Conservation (phyloP, 2,888 invertebrate genomes). For the Zeuzera pyrina region DNA sequence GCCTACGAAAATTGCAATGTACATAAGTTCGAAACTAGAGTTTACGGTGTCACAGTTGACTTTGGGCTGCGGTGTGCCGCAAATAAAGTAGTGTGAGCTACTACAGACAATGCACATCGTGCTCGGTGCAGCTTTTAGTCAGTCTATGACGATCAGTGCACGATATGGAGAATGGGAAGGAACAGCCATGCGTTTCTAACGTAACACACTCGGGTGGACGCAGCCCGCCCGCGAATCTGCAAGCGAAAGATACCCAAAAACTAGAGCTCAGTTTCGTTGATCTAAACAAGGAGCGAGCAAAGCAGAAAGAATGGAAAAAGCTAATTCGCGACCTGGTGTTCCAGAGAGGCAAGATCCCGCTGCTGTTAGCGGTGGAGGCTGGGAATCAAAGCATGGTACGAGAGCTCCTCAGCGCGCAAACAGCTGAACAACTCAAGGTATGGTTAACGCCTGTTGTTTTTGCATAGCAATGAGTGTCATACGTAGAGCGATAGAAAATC, state of each 20-base stretch:
- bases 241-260: conserved; percentile 54
- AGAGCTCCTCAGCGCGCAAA: conserved; percentile 90
- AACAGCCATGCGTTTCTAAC: conserved; percentile 42
- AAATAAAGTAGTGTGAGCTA: conserved; percentile 43
- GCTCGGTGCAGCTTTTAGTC: conserved; percentile 35
- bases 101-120: conserved; percentile 35
- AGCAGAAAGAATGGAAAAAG: conserved; percentile 70
- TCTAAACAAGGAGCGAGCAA: conserved; percentile 66
- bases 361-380: conserved; percentile 94
- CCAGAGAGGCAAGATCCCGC: conserved; percentile 93
- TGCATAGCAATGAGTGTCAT: background rate
- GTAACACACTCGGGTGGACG: conserved; percentile 32
- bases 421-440: conserved; percentile 89
- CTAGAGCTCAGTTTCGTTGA: conserved; percentile 65
- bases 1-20: conserved; percentile 49
- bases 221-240: conserved; percentile 44
- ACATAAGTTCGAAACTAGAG: conserved; percentile 50
- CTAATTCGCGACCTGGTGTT: conserved; percentile 74
- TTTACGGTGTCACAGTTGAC: conserved; percentile 51
- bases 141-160: conserved; percentile 11
- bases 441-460: conserved; percentile 4
- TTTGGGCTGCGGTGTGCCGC: conserved; percentile 53
- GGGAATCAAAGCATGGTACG: conserved; percentile 97
- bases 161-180: conserved; percentile 32
- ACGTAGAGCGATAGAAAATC: too few relatives aligned